Conservation (phyloP, 2,797 vertebrate species). For the Schizothorax lantsangensis region DNA sequence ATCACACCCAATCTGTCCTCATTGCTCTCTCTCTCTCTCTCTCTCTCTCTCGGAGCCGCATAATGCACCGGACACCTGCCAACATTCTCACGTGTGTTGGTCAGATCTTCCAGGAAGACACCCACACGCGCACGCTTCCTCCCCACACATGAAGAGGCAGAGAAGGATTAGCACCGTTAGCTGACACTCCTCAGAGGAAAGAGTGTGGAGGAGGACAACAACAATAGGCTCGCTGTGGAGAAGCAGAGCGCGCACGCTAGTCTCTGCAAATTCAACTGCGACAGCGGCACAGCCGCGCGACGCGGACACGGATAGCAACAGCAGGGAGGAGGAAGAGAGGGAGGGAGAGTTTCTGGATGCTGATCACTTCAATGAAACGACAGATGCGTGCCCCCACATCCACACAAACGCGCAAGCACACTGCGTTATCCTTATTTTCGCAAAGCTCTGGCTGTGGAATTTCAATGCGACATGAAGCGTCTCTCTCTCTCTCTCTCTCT, state of each 20-base stretch:
- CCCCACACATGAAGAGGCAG: constrained; percentile 46
- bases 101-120: constrained; percentile 41
- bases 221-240: constrained; percentile 38
- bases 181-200: constrained; percentile 37
- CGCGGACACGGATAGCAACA: constrained; percentile 54
- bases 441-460: constrained; percentile 41
- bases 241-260: constrained; percentile 12
- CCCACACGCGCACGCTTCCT: constrained; percentile 50
- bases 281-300: constrained; percentile 40
- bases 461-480: constrained; percentile 48
- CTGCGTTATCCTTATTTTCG: constrained; percentile 47
- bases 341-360: constrained; percentile 41
- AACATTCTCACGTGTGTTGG: constrained; percentile 52
- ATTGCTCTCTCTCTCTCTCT: constrained; percentile 7
- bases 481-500: constrained; percentile 4
- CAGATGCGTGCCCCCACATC: constrained; percentile 46
- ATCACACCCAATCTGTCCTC: constrained; percentile 33
- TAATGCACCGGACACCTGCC: constrained; percentile 39
- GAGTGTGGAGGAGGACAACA: constrained; percentile 47
- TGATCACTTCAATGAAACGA: constrained; percentile 59
- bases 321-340: constrained; percentile 42
- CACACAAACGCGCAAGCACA: constrained; percentile 45
- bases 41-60: constrained; percentile 11
- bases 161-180: constrained; percentile 44
- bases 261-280: constrained; percentile 44